Base-by-base conservation (phyloP, 2,113 vertebrate species). In the Tyto alba region DNA sequence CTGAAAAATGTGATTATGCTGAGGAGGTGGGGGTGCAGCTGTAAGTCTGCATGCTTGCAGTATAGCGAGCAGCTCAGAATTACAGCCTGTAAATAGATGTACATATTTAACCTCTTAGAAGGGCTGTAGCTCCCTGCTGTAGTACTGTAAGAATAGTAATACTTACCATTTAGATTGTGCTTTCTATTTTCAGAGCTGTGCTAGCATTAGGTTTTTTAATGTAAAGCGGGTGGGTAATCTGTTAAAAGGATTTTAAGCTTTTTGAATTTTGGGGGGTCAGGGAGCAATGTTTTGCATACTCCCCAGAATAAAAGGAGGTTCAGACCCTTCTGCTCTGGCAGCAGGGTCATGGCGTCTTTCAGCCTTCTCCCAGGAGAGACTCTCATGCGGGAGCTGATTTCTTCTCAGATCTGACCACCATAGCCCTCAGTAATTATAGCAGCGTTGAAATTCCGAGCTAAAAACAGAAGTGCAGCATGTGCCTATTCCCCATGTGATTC, bases 351-450 rank as follows among this genome's bases (percentile, higher is more conserved):
- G 81, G 76, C 50, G 34, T 83, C 91, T 73, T 83, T 79, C 71
- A 93, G 88, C 76, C 56, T 79, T 68, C 88, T 96, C 87, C 83
- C 71, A 62, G 92, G 89, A 95, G 93, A 43, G 56, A 53, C 32
- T 84, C 77, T 59, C 15, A n/a, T 45, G 43, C 59, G 17, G 83
- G 88, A 93, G 92, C 94, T 10, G n/a, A 80, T 94, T 89, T 63
- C 90, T 92, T 93, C 90, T 94, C 62, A 3, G 48, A 45, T 95
- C 89, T 95, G 97, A 95, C 93, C 96, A 85, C 83, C 7, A 56
- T 68, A 89, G 90, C 86, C 89, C 74, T 89, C 85, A 72, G 95
- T 95, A 96, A 97, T 97, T 96, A 95, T 90, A 97, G 96, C 95
- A 90, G 68, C n/a, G 57, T 81, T 81, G 92, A 95, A 92, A 97